Evolutionary conservation across 2,888 invertebrate genomes (phyloP).

Genomic region (Acanthococcus lagerstroemiae): DNA sequence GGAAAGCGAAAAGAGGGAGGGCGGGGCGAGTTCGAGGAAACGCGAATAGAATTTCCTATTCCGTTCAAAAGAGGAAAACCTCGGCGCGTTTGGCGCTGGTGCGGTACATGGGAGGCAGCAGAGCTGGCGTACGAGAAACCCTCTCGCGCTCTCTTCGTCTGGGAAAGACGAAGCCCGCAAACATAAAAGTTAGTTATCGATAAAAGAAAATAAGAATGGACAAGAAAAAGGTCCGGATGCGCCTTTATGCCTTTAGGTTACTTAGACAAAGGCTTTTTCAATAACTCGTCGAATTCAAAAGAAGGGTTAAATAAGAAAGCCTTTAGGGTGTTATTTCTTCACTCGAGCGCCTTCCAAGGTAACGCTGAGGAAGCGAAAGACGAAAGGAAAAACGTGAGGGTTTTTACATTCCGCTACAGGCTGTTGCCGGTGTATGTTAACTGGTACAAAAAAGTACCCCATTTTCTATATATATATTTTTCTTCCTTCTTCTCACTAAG

Average conservation of each 20-base stretch:
- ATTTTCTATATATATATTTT: no score
- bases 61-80: neutral
- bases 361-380: constrained; percentile 3
- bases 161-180: constrained; percentile 10
- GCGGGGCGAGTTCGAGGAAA: neutral
- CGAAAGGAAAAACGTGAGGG: constrained; percentile 10
- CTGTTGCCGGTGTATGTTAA: no score
- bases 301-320: constrained; percentile 22
- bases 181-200: constrained; percentile 14
- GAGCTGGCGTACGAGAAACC: no score
- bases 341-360: constrained; percentile 15
- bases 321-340: constrained; percentile 19
- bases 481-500: no score
- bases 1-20: neutral
- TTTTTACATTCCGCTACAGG: constrained; percentile 3
- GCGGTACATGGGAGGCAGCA: no score
- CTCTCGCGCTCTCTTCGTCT: no score
- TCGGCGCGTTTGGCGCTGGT: neutral
- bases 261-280: constrained; percentile 22
- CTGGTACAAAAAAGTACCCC: no score
- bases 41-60: neutral
- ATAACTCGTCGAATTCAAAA: constrained; percentile 23
- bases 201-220: constrained; percentile 17
- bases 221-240: constrained; percentile 14
- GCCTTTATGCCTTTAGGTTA: constrained; percentile 21